Evolutionary conservation across 2,888 invertebrate genomes (phyloP).

Genomic region (Malacosoma neustria): DNA sequence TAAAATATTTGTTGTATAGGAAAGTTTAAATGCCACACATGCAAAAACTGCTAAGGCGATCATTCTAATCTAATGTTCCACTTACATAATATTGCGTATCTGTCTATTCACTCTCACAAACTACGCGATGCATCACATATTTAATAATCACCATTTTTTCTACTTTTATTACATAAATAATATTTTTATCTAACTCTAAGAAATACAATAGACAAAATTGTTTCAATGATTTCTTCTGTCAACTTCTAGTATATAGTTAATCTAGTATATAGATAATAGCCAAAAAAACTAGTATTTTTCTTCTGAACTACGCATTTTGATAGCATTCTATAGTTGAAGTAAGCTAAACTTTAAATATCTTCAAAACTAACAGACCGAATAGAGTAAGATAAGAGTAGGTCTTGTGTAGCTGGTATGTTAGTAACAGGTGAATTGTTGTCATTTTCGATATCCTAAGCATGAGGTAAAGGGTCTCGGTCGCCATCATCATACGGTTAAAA

Average conservation of each 20-base stretch:
- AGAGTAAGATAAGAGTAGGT: too few species aligned
- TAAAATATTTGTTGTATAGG: background rate
- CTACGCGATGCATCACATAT: conserved; percentile 49
- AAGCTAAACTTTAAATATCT: too few species aligned
- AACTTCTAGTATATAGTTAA: conserved; percentile 4
- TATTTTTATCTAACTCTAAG: conserved; percentile 12
- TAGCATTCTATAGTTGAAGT: too few species aligned
- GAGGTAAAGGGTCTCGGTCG: too few species aligned
- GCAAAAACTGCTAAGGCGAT: conserved; percentile 33
- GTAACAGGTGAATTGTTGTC: too few species aligned
- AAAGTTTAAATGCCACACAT: conserved; percentile 16
- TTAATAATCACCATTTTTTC: conserved; percentile 44
- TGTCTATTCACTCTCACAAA: conserved; percentile 36
- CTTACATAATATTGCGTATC: conserved; percentile 9
- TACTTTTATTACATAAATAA: conserved; percentile 32
- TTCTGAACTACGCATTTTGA: too few species aligned
- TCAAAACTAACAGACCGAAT: too few species aligned
- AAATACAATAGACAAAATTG: conserved; percentile 6
- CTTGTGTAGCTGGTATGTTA: too few species aligned
- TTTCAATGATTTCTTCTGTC: background rate
- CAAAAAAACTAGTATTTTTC: too few species aligned
- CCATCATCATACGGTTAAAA: too few species aligned
- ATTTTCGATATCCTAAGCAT: too few species aligned
- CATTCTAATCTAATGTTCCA: conserved; percentile 3
- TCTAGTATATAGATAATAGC: too few species aligned